Conservation (phyloP, 2,113 vertebrate species). For the Erpornis zantholeuca region DNA sequence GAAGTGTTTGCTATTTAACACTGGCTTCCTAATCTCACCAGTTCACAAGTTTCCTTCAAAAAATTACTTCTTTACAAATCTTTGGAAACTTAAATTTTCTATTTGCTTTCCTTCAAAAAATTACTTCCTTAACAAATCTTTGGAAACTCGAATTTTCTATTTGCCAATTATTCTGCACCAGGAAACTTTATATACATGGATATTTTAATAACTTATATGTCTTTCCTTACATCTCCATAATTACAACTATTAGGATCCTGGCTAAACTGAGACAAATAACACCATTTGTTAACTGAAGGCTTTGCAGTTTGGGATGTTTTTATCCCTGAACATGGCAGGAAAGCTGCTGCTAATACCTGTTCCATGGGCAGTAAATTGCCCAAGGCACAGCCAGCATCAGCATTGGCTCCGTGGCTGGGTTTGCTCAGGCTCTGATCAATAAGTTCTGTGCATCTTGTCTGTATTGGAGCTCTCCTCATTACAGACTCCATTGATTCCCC, state of each 20-base stretch:
- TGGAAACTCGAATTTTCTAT: not conserved
- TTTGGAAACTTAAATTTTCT: not conserved
- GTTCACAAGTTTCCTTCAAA: not conserved
- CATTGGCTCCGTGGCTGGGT: not conserved
- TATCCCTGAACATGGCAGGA: not conserved
- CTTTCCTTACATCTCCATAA: not conserved
- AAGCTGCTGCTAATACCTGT: not conserved
- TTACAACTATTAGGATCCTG: not conserved
- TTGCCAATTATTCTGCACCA: not conserved
- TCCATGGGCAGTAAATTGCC: not conserved
- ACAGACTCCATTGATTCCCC: constrained; percentile 39
- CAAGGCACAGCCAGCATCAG: not conserved
- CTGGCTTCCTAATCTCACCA: not conserved
- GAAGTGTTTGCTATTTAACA: not conserved
- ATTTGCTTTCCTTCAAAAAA: not conserved
- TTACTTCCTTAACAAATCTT: not conserved
- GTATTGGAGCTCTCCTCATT: constrained; percentile 20
- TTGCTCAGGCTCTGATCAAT: constrained; percentile 23
- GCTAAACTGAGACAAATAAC: not conserved
- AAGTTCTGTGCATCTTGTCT: not conserved
- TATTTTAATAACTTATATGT: not conserved
- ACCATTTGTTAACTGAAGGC: not conserved
- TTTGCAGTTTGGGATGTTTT: not conserved
- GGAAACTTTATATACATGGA: not conserved
- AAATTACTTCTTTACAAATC: not conserved